phyloP scores from a whole-genome alignment of 2,113 vertebrate genomes.

The cattle (Bos taurus) region ARS-UCD2.0 NC_037330.1:107407001-107407500 shows the following conservation, averaged over 20 bases:
- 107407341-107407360: conserved; percentile 21
- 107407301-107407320: conserved; percentile 9
- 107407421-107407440: conserved; percentile 31
- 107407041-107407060: not conserved
- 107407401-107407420: conserved; percentile 45
- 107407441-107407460: conserved; percentile 9
- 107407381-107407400: conserved; percentile 8
- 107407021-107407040: not conserved
- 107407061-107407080: not conserved
- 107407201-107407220: not conserved
- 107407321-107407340: conserved; percentile 22
- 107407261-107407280: not conserved
- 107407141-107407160: not conserved
- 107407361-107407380: not conserved
- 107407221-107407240: not conserved
- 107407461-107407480: not conserved
- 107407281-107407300: conserved; percentile 3
- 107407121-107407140: not conserved
- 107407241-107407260: not conserved
- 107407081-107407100: not conserved
- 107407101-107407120: not conserved
- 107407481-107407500: not conserved
- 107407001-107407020: not conserved
- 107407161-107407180: conserved; percentile 2
- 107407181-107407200: not conserved